A percentile compares a stretch with the other conserved stretches of the same genome.
phyloP scores from a whole-genome alignment of 1,140 invertebrate species.

The Meloidogyne chitwoodi region DNA sequence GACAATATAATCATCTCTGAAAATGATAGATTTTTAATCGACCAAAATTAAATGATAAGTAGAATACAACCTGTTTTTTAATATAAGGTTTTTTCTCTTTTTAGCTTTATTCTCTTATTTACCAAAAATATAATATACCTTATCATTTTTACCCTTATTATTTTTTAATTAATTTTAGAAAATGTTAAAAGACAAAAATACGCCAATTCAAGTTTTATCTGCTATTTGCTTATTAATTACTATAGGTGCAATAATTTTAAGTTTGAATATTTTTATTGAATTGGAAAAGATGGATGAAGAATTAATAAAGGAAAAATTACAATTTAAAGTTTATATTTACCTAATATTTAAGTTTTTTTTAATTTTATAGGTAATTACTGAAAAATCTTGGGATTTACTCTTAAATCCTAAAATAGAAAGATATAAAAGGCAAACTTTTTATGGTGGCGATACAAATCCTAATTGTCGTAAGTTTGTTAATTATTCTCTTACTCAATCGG shows the following conservation, averaged over 20 bases:
- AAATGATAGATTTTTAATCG: background rate
- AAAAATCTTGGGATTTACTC: slow-evolving; percentile 3
- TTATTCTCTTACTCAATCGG: background rate
- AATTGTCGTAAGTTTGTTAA: background rate
- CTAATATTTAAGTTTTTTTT: background rate
- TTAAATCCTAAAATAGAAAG: background rate
- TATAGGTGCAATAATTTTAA: background rate
- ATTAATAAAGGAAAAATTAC: background rate
- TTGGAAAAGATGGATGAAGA: background rate
- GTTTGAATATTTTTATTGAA: background rate
- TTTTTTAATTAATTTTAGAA: background rate
- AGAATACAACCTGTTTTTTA: too few relatives aligned
- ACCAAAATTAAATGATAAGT: too few relatives aligned
- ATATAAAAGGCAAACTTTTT: background rate
- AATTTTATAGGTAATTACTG: background rate
- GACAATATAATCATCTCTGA: background rate
- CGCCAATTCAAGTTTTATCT: background rate
- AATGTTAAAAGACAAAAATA: background rate
- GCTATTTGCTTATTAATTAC: background rate
- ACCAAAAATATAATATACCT: too few relatives aligned
- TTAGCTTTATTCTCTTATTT: too few relatives aligned
- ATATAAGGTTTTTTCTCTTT: too few relatives aligned
- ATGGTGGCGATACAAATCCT: background rate
- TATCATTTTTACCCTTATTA: too few relatives aligned
- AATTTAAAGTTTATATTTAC: background rate